Evolutionary conservation across 2,797 vertebrate species (phyloP).

Genomic region (Lithobates sylvaticus): DNA sequence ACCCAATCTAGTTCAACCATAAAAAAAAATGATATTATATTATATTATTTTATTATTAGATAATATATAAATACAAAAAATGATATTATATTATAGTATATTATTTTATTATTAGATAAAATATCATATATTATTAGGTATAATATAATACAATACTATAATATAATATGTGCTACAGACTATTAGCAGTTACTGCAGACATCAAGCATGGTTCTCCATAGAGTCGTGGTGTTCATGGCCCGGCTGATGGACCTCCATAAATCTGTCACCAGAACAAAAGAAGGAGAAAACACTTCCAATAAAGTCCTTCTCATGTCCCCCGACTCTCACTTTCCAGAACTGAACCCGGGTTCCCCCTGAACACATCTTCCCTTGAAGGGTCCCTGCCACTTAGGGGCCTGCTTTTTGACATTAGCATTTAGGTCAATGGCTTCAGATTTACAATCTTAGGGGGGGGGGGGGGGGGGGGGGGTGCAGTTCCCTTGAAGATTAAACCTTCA

Average conservation of each 20-base stretch:
- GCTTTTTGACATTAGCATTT: constrained; percentile 73
- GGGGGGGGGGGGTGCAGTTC: constrained; percentile 71
- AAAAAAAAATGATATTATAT: too few species aligned
- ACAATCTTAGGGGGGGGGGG: constrained; percentile 69
- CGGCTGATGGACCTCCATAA: constrained; percentile 70
- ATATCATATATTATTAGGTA: too few species aligned
- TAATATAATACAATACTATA: too few species aligned
- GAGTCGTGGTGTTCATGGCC: constrained; percentile 12
- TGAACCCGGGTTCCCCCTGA: constrained; percentile 61
- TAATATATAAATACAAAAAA: too few species aligned
- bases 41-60: too few species aligned
- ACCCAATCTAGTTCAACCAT: too few species aligned
- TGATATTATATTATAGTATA: too few species aligned
- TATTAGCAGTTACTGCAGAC: too few species aligned
- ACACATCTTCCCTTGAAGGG: constrained; percentile 65
- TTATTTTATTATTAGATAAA: too few species aligned
- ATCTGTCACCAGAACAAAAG: constrained; percentile 65
- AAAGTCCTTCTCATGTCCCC: constrained; percentile 63
- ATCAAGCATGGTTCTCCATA: background rate
- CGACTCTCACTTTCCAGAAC: constrained; percentile 63
- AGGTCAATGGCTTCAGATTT: constrained; percentile 74
- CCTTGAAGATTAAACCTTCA: constrained; percentile 81
- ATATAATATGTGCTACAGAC: too few species aligned
- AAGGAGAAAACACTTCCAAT: constrained; percentile 53
- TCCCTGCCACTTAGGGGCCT: constrained; percentile 69